Conservation (phyloP, 2,888 invertebrate genomes). For the Lamellibrachia satsuma region DNA sequence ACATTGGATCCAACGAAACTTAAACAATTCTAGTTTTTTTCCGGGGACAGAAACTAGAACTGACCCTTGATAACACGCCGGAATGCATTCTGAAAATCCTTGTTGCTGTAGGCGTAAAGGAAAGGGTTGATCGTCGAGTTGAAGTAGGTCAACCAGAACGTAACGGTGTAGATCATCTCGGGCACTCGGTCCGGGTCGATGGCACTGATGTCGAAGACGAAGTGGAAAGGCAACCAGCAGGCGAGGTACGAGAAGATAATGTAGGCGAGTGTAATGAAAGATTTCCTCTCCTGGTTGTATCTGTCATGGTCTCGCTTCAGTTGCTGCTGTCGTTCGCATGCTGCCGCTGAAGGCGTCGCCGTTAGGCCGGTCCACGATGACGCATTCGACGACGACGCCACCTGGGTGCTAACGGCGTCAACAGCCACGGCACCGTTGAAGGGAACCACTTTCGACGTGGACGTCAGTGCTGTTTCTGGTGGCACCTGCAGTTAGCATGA, state of each 20-base stretch:
- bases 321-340: neutral
- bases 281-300: slow-evolving; percentile 37
- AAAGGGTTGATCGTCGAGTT: slow-evolving; percentile 44
- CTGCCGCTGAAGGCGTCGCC: neutral
- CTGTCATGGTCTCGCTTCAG: neutral
- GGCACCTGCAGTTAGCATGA: too few species aligned
- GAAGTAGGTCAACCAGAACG: slow-evolving; percentile 45
- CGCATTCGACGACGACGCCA: neutral
- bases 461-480: too few species aligned
- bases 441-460: neutral
- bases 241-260: slow-evolving; percentile 40
- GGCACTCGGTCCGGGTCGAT: slow-evolving; percentile 39
- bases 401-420: neutral
- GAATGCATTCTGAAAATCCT: slow-evolving; percentile 39
- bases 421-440: neutral
- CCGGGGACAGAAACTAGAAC: slow-evolving; percentile 7
- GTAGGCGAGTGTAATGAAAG: slow-evolving; percentile 41
- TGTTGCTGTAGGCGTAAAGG: slow-evolving; percentile 41
- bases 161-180: slow-evolving; percentile 35
- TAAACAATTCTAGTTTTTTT: neutral
- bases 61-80: slow-evolving; percentile 37
- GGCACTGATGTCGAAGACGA: slow-evolving; percentile 44
- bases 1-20: neutral
- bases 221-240: slow-evolving; percentile 45
- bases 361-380: neutral